Base-by-base conservation (phyloP, 2,113 vertebrate species). In the Corythornis madagascariensis region DNA sequence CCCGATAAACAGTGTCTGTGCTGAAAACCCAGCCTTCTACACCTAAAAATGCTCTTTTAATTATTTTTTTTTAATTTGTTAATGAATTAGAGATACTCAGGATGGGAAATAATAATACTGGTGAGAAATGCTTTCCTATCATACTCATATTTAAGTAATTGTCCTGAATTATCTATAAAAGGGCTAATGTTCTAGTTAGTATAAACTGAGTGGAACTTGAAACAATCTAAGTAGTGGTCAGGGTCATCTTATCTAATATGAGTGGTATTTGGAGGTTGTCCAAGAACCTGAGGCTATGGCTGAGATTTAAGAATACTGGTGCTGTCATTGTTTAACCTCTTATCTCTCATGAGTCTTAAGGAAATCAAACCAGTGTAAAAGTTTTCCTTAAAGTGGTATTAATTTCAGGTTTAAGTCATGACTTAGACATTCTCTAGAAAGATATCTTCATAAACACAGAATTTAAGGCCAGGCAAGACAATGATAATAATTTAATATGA, bases 261-360 rank as follows among this genome's bases (percentile, higher is more conserved):
- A 87, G 24, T 82, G 57, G 35, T 78, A 75, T 93, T 84, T 96
- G 89, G 83, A 92, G 14, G 5, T 31, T 89, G 18, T 78, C 81
- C 81, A 90, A 90, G 20, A 84, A 81, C 73, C 57, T 67, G 56
- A 78, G 53, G 28, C 38, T 67, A 52, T 52, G 25, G 18, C 33
- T 60, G 40, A 59, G 43, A 43, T 17, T 28, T 60, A 70, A 50
- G 40, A 74, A 47, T 28, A 25, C 13, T 26, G 13, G 9, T 92
- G 76, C 60, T 71, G 28, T 81, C 57, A 78, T n/a, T 89, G 31
- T 73, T 92, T 89, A 85, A 77, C 50, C 13, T 89, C 80, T 74
- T 92, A 86, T 80, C 60, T 88, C 45, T 87, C 3, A 0, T 26
- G 47, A 76, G 59, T 45, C 63, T 82, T 60, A 76, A 80, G 64